A percentile compares a stretch with the other conserved stretches of the same genome.
Evolutionary conservation across 2,113 vertebrate species (phyloP).

Genomic region (Scartelaos histophorus): DNA sequence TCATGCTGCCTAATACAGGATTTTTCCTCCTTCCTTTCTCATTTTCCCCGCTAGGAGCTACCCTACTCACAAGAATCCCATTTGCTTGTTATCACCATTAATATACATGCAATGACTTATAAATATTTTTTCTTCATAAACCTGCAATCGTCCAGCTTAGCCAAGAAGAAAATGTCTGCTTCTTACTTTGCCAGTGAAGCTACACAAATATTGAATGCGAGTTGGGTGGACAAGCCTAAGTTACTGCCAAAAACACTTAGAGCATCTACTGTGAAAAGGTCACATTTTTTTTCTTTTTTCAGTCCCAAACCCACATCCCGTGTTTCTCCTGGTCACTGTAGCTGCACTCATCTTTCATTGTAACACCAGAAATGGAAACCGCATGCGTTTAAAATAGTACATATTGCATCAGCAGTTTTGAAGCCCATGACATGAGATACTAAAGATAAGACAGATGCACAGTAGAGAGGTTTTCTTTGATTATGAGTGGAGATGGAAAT

Average conservation of each 20-base stretch:
- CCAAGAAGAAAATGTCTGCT: slow-evolving; percentile 36
- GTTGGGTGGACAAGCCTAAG: slow-evolving; percentile 41
- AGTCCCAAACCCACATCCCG: slow-evolving; percentile 28
- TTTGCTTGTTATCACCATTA: slow-evolving; percentile 52
- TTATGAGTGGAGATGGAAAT: slow-evolving; percentile 20
- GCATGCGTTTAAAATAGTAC: slow-evolving; percentile 3
- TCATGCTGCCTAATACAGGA: neutral
- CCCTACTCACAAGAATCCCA: slow-evolving; percentile 49
- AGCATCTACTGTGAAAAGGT: slow-evolving; percentile 64
- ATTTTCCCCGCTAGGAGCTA: slow-evolving; percentile 53
- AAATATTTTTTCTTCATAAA: slow-evolving; percentile 35
- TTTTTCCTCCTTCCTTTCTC: slow-evolving; percentile 50
- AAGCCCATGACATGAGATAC: slow-evolving; percentile 23
- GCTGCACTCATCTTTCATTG: slow-evolving; percentile 32
- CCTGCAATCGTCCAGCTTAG: slow-evolving; percentile 28
- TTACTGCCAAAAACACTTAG: slow-evolving; percentile 48
- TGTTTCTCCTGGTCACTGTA: slow-evolving; percentile 34
- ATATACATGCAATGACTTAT: slow-evolving; percentile 60
- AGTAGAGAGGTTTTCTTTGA: slow-evolving; percentile 22
- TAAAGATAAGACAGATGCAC: slow-evolving; percentile 12
- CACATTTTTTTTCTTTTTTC: slow-evolving; percentile 23
- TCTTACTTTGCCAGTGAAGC: slow-evolving; percentile 4
- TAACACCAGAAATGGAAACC: slow-evolving; percentile 31
- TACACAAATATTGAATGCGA: slow-evolving; percentile 44
- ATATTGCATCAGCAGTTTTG: slow-evolving; percentile 29